Conservation (phyloP, 2,888 invertebrate species). For the Cistogaster globosa region DNA sequence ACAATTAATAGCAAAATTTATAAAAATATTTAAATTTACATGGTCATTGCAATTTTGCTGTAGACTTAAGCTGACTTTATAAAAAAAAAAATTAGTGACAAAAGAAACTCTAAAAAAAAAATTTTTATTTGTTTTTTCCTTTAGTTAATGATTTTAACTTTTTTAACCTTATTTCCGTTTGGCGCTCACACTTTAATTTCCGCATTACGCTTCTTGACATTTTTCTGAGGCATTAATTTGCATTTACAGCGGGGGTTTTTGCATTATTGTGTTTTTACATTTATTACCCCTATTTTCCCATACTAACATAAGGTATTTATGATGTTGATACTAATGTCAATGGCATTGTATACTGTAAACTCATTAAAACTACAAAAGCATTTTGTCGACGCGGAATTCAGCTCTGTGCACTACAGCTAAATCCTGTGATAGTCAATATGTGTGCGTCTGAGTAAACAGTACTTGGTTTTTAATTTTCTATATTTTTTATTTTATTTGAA, state of each 20-base stretch:
- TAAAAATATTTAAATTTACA: too few relatives aligned
- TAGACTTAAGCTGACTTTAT: too few relatives aligned
- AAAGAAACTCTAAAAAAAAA: constrained; percentile 57
- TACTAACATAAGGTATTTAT: background rate
- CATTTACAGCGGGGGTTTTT: constrained; percentile 47
- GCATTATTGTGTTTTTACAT: constrained; percentile 25
- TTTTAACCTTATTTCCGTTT: constrained; percentile 61
- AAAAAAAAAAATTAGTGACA: background rate
- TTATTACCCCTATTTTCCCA: constrained; percentile 9
- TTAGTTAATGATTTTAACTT: constrained; percentile 25
- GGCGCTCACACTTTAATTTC: constrained; percentile 66
- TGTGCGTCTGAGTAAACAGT: background rate
- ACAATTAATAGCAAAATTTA: background rate
- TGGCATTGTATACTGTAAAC: constrained; percentile 56
- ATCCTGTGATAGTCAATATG: constrained; percentile 43
- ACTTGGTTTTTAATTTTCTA: constrained; percentile 7
- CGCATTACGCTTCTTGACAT: constrained; percentile 25
- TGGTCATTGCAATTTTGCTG: too few relatives aligned
- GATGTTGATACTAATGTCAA: constrained; percentile 61
- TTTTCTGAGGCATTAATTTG: constrained; percentile 44
- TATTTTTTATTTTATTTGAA: background rate
- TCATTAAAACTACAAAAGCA: constrained; percentile 63
- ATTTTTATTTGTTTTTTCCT: constrained; percentile 26
- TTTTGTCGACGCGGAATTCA: constrained; percentile 63
- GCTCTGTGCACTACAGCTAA: constrained; percentile 54